Evolutionary conservation across 1,140 invertebrate genomes (phyloP), one percentile per base, ranked within the genome.

Genomic region (Hetaerina americana): DNA sequence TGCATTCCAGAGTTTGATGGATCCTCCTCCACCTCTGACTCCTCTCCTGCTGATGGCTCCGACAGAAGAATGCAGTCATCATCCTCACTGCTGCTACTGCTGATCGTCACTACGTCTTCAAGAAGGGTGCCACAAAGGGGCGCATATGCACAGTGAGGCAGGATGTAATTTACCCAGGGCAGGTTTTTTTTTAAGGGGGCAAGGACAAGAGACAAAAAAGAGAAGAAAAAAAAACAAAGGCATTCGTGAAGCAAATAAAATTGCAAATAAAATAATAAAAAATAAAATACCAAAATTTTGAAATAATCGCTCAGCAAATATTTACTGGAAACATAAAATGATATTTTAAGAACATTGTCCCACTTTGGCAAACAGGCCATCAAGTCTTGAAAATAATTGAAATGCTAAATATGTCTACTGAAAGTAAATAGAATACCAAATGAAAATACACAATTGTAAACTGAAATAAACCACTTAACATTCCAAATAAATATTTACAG

Each of bases 1-100:
- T 93, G 91, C 84, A 93, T 87, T 71, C 90, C 90, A 71, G 86
- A 87, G 76, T 88, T 88, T 8, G 84, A 82, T 24, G 86, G 84
- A 78, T 88, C 87, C 40, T 87, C 88, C 76, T 85, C 85, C 18
- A 80, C 83, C 85, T 72, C 82, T 27, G 79, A 79, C 81, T 87
- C 79, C 77, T 70, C 70, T 25, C 84, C 83, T 82, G 88, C 77
- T 0, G 73, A 73, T 24, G 86, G 86, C 79, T 90, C 89, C 22
- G 89, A 90, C 29, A 92, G 80, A 73, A 94, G 87, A 75, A 94
- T 93, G 76, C 92, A 93, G 76, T 92, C 90, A 79, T 93, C 91
- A 74, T 92, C 90, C 78, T 89, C 87, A 2, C 85, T 86, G 68
- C 85, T 86, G 5, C 85, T 86, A 77, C 87, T 87, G 71, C 90